These are phyloP conservation scores for Oceanodroma tethys DNA, from an alignment of 2,113 vertebrate genomes.

Conservation along the genomic window DNA sequence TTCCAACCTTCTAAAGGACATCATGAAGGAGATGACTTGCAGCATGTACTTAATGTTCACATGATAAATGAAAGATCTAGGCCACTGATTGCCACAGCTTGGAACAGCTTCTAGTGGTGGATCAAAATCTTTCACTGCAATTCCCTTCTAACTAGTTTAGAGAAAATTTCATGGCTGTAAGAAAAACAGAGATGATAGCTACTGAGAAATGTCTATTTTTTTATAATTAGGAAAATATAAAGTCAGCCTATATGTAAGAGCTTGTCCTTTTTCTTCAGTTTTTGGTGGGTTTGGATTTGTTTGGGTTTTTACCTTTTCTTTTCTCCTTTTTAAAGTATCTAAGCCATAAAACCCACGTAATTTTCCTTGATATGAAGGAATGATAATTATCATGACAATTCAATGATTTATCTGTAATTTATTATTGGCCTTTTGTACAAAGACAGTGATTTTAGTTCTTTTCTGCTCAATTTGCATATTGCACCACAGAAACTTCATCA, in stretches of 20 bases:
- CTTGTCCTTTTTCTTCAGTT: not conserved
- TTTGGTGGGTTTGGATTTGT: not conserved
- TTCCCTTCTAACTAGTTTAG: not conserved
- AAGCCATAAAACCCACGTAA: not conserved
- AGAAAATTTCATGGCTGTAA: not conserved
- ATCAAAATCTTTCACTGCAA: not conserved
- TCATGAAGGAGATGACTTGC: not conserved
- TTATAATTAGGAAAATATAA: not conserved
- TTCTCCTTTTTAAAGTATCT: not conserved
- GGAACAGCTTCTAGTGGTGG: not conserved
- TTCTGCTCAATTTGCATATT: not conserved
- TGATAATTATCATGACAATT: not conserved
- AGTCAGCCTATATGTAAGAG: not conserved
- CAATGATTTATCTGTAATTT: not conserved
- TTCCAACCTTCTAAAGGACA: not conserved
- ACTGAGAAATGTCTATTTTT: not conserved
- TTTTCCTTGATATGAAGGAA: not conserved
- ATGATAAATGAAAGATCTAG: not conserved
- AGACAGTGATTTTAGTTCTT: not conserved
- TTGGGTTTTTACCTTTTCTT: rapidly evolving
- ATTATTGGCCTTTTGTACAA: not conserved
- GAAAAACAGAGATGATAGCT: not conserved
- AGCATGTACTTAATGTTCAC: not conserved
- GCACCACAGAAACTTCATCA: not conserved
- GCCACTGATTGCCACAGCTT: not conserved